These are phyloP conservation scores for Drosophila parthenogenetica DNA, from an alignment of 2,888 invertebrate genomes.

Conservation along the genomic window DNA sequence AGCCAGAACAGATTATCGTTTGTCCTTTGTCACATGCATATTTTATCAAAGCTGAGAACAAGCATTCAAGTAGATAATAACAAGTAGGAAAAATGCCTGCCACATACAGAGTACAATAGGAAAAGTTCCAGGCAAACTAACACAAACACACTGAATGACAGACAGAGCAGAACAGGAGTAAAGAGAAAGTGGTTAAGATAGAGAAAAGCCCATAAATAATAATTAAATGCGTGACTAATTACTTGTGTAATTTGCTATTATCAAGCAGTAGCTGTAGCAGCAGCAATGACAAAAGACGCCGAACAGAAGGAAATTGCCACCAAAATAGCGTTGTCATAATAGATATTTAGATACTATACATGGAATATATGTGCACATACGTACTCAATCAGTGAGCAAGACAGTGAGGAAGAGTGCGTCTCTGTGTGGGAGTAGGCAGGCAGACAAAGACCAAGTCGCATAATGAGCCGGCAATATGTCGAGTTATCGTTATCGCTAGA, in stretches of 20 bases:
- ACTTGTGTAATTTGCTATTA: constrained; percentile 81
- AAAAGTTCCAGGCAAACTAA: constrained; percentile 31
- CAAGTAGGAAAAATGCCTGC: constrained; percentile 40
- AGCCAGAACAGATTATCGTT: constrained; percentile 51
- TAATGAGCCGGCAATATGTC: constrained; percentile 78
- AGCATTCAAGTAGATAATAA: constrained; percentile 72
- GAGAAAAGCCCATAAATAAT: constrained; percentile 70
- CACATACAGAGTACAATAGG: constrained; percentile 32
- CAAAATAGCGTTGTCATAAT: constrained; percentile 57
- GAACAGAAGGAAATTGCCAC: constrained; percentile 52
- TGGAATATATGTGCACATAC: not conserved
- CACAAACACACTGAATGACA: constrained; percentile 17
- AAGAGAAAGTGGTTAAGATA: not conserved
- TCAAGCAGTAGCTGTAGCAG: constrained; percentile 51
- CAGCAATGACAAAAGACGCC: constrained; percentile 37
- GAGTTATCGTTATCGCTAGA: constrained; percentile 64
- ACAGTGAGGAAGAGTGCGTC: not conserved
- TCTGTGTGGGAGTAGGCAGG: not conserved
- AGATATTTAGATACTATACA: constrained; percentile 36
- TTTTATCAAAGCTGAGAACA: constrained; percentile 48
- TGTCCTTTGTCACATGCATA: constrained; percentile 55
- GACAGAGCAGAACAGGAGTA: not conserved
- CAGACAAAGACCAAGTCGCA: constrained; percentile 27
- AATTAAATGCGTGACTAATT: constrained; percentile 82
- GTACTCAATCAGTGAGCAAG: not conserved